These are phyloP conservation scores for Eristalis intricaria DNA, from an alignment of 2,888 invertebrate genomes.

Conservation along the genomic window DNA sequence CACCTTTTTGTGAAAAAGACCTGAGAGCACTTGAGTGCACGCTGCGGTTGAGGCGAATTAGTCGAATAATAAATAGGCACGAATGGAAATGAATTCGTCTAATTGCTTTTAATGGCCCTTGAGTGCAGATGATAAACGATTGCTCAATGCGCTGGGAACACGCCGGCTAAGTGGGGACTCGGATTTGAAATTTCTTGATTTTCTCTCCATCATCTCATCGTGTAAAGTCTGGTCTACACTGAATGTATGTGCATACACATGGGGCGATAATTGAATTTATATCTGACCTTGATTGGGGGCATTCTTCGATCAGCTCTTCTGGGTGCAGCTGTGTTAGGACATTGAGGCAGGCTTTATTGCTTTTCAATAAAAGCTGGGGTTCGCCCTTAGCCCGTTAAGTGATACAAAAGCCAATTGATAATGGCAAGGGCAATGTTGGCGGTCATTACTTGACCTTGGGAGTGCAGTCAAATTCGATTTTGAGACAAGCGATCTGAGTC, in stretches of 20 bases:
- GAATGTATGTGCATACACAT: background rate
- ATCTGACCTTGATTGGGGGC: background rate
- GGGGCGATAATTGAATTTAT: background rate
- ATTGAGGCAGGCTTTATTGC: background rate
- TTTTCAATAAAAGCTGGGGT: background rate
- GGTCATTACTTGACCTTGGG: no score
- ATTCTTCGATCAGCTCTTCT: background rate
- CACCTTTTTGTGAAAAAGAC: background rate
- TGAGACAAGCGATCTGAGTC: no score
- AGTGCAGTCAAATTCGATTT: no score
- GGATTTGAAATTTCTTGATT: background rate
- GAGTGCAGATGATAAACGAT: background rate
- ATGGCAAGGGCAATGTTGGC: no score
- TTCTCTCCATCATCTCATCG: background rate
- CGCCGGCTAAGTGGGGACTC: background rate
- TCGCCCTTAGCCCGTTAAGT: background rate
- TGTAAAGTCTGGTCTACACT: background rate
- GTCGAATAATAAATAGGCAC: background rate
- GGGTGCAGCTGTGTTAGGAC: background rate
- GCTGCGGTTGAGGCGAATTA: background rate
- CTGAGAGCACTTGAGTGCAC: background rate
- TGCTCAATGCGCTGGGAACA: background rate
- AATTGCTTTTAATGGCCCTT: background rate
- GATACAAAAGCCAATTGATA: background rate
- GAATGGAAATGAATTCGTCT: background rate